Evolutionary conservation across 2,797 vertebrate genomes (phyloP), one percentile per base, ranked within the genome.

Genomic region (Fistularia tabacaria): DNA sequence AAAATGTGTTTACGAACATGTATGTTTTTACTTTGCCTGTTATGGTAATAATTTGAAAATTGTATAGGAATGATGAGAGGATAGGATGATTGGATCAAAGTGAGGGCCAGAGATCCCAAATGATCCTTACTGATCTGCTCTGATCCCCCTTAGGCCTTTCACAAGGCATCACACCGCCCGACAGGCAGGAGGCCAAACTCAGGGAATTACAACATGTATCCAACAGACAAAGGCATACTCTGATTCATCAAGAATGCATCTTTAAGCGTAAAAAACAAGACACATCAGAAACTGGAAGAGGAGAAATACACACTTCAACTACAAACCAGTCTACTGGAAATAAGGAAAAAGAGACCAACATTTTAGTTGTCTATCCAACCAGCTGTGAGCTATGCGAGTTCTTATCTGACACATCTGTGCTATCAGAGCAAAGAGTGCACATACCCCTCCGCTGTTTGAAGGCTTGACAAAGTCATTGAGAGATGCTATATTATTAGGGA

Each of bases 61-160:
- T 53, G 63, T 53, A 62, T 60, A 54, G 55, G 66, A 69, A 74
- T 70, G 50, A 48, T 50, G 57, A 64, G 42, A 61, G 58, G 61
- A 49, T 38, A 50, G 58, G 74, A 59, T 73, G 64, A 77, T 62
- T 64, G 64, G 65, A 85, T 83, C 74, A 85, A 82, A 82, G 53
- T 42, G 46, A 62, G n/a, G 55, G 43, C 56, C 41, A 53, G 54
- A 76, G 73, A 79, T 83, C 72, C 73, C 25, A 54, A 59, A 71
- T 84, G 69, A 80, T 77, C 72, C 70, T 53, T 49, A 37, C 64
- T 79, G 69, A 84, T 79, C 76, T 79, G 46, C 52, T 65, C 45
- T 71, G 67, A 82, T 75, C 64, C 51, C 47, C 55, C 46, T 45
- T 55, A 73, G 68, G 66, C 73, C 57, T 59, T 39, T 55, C 52